These are phyloP conservation scores for Leucosticte australis DNA, from an alignment of 2,113 vertebrate species.

Conservation along the genomic window DNA sequence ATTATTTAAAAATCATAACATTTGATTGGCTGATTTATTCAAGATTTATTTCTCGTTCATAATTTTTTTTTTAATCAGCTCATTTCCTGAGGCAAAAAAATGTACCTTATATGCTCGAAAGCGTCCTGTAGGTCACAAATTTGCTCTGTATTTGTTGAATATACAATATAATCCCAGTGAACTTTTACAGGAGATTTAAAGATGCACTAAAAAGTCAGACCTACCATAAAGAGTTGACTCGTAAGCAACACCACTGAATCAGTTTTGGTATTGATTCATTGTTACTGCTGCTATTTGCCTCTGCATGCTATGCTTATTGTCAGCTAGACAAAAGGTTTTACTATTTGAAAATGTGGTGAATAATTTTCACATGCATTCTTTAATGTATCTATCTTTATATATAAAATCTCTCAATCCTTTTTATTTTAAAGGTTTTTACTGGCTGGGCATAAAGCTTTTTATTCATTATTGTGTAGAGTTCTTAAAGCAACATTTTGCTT, in stretches of 20 bases:
- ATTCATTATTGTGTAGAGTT: neutral
- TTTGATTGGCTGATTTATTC: slow-evolving; percentile 1
- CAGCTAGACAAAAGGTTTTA: slow-evolving; percentile 76
- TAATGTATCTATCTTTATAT: neutral
- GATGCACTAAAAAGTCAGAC: slow-evolving; percentile 1
- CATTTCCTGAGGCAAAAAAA: slow-evolving; percentile 1
- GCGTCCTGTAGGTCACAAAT: neutral
- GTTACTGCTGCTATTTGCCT: slow-evolving; percentile 49
- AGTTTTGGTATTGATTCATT: slow-evolving; percentile 50
- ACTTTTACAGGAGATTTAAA: slow-evolving; percentile 39
- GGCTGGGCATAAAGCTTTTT: neutral
- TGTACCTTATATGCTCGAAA: neutral
- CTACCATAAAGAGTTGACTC: slow-evolving; percentile 6
- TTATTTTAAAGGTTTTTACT: slow-evolving; percentile 1
- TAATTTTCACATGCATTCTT: neutral
- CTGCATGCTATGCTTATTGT: slow-evolving; percentile 69
- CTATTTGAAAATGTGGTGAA: neutral
- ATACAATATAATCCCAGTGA: neutral
- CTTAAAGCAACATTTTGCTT: slow-evolving; percentile 34
- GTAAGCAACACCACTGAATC: slow-evolving; percentile 12
- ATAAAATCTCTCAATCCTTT: neutral
- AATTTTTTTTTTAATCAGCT: neutral
- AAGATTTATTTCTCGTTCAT: slow-evolving; percentile 9
- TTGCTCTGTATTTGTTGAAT: neutral
- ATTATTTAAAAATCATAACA: neutral